Conservation (phyloP, 1,140 invertebrate species). For the Drosophila sucinea region DNA sequence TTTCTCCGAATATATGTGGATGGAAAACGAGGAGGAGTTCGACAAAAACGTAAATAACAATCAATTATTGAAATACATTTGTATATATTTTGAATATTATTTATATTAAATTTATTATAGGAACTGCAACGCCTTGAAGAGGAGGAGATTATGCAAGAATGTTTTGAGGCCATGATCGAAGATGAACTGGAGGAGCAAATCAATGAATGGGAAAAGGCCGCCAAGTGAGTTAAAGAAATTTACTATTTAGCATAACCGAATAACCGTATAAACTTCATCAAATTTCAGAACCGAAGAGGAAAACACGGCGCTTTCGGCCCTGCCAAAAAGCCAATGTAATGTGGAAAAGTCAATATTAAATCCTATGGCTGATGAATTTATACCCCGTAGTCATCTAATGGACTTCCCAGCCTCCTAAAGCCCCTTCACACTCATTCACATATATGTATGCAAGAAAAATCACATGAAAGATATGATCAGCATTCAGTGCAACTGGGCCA, state of each 20-base stretch:
- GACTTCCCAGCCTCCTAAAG: conserved; percentile 72
- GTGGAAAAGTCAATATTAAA: conserved; percentile 87
- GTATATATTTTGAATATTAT: conserved; percentile 25
- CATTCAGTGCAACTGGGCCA: conserved; percentile 39
- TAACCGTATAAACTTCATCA: not conserved
- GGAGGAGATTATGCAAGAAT: conserved; percentile 93
- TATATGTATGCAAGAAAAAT: conserved; percentile 40
- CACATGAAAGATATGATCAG: conserved; percentile 25
- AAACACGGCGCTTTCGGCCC: conserved; percentile 70
- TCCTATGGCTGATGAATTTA: conserved; percentile 91
- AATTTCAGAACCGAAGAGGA: conserved; percentile 68
- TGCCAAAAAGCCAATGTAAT: conserved; percentile 79
- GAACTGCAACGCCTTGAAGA: conserved; percentile 93
- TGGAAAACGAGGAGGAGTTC: conserved; percentile 95
- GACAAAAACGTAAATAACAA: conserved; percentile 88
- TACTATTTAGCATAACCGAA: not conserved
- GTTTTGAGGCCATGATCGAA: conserved; percentile 92
- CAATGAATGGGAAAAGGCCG: conserved; percentile 80
- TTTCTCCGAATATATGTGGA: conserved; percentile 95
- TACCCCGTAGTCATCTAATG: conserved; percentile 84
- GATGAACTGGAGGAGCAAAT: conserved; percentile 85
- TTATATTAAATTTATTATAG: conserved; percentile 79
- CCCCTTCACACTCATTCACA: conserved; percentile 36
- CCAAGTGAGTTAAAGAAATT: conserved; percentile 52
- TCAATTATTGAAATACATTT: too few relatives aligned